Base-by-base conservation (phyloP, 1,140 invertebrate species). In the Phthorimaea operculella region DNA sequence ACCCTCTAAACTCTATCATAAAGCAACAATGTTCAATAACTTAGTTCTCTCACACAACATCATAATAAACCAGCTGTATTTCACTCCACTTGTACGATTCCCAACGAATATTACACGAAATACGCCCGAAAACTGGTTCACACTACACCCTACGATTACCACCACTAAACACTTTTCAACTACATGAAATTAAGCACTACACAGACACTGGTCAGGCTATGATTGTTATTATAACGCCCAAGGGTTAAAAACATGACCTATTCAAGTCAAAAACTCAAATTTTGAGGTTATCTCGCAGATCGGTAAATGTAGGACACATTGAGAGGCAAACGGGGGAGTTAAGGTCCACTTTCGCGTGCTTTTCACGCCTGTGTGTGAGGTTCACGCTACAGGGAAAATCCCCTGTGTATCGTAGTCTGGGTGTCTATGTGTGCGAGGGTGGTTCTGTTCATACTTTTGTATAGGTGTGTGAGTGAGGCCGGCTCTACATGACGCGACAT, bases 251-350 rank as follows among this genome's bases (percentile, higher is more conserved):
- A 52, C 57, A 69, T 70, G 61, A 68, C 73, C 58, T 55, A 17
- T 66, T 55, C 57, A 52, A 60, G 62, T 66, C 62, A 59, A 70
- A 77, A 77, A 63, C 63, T 69, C 59, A 55, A 68, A 70, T 75
- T 83, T 83, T 79, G 66, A 83, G 80, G 80, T 83, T 83, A 83
- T 80, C 69, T 74, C 65, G 55, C 64, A 64, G 70, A 76, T 75
- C 70, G 66, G 72, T 72, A 68, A 76, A 79, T 79, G 77, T 79
- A 78, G 74, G 79, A 66, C 77, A 74, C 70, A 68, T 69, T 72
- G 63, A 64, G 60, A 68, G 68, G 65, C 58, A 66, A 65, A 64
- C 59, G 58, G 50, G 60, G 57, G 55, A 63, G 17, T 62, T 82
- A 82, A 66, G 69, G 79, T 68, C 68, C 57, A 78, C 55, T 74